Evolutionary conservation across 2,888 invertebrate species (phyloP).

Genomic region (Papilio elwesi): DNA sequence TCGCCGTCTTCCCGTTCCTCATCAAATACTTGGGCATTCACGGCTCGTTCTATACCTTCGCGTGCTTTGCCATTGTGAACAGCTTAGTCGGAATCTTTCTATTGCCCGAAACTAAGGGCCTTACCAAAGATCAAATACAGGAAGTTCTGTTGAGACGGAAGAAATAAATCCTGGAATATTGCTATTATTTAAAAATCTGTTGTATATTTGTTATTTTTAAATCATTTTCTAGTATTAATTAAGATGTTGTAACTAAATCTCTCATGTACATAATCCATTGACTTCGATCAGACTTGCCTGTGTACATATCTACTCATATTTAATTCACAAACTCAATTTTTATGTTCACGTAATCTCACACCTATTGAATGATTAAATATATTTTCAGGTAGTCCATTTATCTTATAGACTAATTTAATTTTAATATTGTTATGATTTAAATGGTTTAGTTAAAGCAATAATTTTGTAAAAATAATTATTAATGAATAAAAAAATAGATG

Average conservation of each 20-base stretch:
- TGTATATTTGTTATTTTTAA: not conserved
- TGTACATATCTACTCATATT: not conserved
- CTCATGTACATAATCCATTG: constrained; percentile 4
- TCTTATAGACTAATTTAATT: no score
- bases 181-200: not conserved
- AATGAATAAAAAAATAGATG: no score
- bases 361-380: not conserved
- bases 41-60: constrained; percentile 72
- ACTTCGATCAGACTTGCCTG: not conserved
- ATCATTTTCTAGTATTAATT: not conserved
- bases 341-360: not conserved
- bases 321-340: no score
- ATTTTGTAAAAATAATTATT: no score
- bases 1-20: constrained; percentile 71
- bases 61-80: constrained; percentile 56
- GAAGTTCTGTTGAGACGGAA: constrained; percentile 48
- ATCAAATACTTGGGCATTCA: constrained; percentile 60
- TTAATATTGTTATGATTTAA: no score
- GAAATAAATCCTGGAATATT: constrained; percentile 29
- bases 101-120: constrained; percentile 80
- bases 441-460: no score
- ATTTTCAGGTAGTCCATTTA: not conserved
- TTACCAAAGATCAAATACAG: constrained; percentile 70
- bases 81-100: constrained; percentile 59
- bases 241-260: not conserved